Base-by-base conservation (phyloP, 1,140 invertebrate genomes). In the Drosophila busckii region DNA sequence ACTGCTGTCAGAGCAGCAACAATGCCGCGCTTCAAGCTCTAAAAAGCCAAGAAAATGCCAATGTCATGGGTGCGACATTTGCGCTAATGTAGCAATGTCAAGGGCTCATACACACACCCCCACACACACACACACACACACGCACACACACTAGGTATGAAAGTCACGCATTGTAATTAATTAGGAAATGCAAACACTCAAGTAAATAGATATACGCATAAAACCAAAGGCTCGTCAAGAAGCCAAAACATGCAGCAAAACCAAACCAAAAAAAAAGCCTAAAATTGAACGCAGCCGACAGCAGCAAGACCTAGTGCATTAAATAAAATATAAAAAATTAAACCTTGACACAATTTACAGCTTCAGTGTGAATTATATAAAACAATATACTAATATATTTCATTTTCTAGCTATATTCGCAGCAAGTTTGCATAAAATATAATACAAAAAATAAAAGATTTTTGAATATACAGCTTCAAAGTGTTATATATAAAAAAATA, bases 101-200 rank as follows among this genome's bases (percentile, higher is more conserved):
- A 22, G 19, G 17, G 29, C 29, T 12, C 20, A 25, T 12, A 22
- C 9, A 28, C 32, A 38, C 28, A 41, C 13, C 34, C 25, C 20
- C 19, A 16, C 32, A 22, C 25, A 49, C 48, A 52, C 23, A 15
- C 32, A 42, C 52, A 41, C 29, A 6, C 16, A 34, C 52, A 9
- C 45, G 26, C 68, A 45, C 58, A 37, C 52, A 48, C 48, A 60
- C 65, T 70, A 67, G 71, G 73, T 62, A 78, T 63, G 44, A 34
- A 29, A 70, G 70, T 76, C 71, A 76, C 71, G 71, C 71, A 62
- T 67, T 76, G 59, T 76, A 78, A 76, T 78, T 76, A 76, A 76
- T 76, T 66, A 78, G 63, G 52, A 76, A 76, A 78, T 71, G 62
- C 62, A 70, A 78, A 67, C 71, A 70, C 71, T 78, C 61, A 40